A percentile compares a stretch with the other conserved stretches of the same genome.
Conservation (phyloP, 2,113 vertebrate genomes). For the Gila orcuttii region DNA sequence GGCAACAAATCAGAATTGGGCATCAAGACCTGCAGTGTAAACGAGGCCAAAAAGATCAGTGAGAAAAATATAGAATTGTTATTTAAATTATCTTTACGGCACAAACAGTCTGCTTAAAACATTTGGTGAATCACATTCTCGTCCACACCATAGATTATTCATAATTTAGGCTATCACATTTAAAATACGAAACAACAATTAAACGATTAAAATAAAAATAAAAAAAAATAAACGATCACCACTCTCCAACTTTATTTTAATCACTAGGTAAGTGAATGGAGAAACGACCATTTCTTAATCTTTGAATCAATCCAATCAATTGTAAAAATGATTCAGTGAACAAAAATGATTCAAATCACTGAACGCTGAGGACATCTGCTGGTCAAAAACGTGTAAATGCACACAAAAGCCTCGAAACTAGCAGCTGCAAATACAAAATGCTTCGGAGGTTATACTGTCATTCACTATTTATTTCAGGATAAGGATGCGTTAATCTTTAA, state of each 20-base stretch:
- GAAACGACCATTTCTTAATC: background rate
- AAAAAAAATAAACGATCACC: background rate
- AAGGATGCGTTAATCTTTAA: background rate
- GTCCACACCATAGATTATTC: background rate
- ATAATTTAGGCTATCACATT: too few relatives aligned
- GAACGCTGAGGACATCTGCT: constrained; percentile 5
- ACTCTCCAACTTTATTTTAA: background rate
- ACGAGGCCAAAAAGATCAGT: background rate
- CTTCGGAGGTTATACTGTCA: too few relatives aligned
- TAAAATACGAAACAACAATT: background rate
- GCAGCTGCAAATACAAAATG: background rate
- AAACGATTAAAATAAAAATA: background rate
- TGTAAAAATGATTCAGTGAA: background rate
- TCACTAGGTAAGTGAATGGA: background rate
- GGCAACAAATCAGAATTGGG: too few relatives aligned
- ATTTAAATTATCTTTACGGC: background rate
- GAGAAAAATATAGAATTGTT: background rate
- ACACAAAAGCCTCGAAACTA: background rate
- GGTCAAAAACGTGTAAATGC: background rate
- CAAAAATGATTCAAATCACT: background rate
- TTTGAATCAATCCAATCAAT: background rate
- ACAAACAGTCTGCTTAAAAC: background rate
- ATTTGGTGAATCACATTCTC: too few relatives aligned
- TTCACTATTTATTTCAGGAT: background rate
- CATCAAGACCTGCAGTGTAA: too few relatives aligned